Percentiles rank a stretch among this genome's conserved stretches.
Evolutionary conservation across 2,797 vertebrate species (phyloP).

Genomic region (Emydoidea blandingii): DNA sequence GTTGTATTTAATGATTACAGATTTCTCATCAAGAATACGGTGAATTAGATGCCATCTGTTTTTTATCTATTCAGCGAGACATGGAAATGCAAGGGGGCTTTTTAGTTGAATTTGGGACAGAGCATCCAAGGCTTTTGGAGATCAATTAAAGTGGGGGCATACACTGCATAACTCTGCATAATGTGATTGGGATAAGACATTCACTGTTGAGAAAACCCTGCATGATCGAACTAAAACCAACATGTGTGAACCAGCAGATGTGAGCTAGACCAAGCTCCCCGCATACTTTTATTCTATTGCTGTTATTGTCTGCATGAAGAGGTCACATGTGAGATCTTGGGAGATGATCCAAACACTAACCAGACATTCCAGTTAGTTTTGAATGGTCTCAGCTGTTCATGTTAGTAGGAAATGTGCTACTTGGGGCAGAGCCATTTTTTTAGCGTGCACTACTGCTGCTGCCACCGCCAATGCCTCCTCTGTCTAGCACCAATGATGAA

Average conservation of each 20-base stretch:
- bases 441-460: not conserved
- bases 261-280: constrained; percentile 40
- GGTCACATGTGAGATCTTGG: constrained; percentile 58
- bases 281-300: constrained; percentile 33
- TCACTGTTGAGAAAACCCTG: constrained; percentile 22
- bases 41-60: constrained; percentile 46
- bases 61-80: constrained; percentile 61
- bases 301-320: constrained; percentile 67
- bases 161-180: not conserved
- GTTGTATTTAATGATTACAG: constrained; percentile 49
- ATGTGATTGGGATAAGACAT: not conserved
- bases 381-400: constrained; percentile 1
- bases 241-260: constrained; percentile 60
- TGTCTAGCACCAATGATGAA: not conserved
- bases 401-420: constrained; percentile 29
- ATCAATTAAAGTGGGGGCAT: constrained; percentile 18
- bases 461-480: not conserved
- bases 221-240: constrained; percentile 57
- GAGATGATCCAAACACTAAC: constrained; percentile 59
- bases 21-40: constrained; percentile 65
- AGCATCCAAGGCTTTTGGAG: constrained; percentile 58
- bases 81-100: constrained; percentile 46
- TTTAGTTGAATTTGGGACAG: constrained; percentile 34
- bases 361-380: constrained; percentile 57
- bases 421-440: constrained; percentile 3